These are phyloP conservation scores for Piaya cayana DNA, from an alignment of 2,113 vertebrate species.

Conservation along the genomic window DNA sequence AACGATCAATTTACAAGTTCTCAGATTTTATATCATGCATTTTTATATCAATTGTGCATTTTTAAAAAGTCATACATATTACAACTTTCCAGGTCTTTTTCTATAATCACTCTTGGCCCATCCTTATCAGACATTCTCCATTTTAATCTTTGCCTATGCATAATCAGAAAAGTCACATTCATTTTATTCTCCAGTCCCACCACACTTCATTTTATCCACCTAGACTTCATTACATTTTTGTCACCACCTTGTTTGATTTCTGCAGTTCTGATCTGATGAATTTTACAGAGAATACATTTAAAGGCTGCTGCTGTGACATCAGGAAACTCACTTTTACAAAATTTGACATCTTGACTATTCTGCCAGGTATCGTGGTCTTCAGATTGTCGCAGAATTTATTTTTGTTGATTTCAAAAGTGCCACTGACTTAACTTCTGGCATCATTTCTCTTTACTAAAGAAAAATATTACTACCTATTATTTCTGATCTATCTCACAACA, in stretches of 20 bases:
- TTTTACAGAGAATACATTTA: not conserved
- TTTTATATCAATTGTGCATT: not conserved
- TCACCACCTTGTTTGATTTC: not conserved
- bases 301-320: not conserved
- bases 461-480: not conserved
- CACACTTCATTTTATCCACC: not conserved
- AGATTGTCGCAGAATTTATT: slow-evolving; percentile 6
- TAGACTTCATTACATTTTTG: not conserved
- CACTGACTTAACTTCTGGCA: not conserved
- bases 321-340: not conserved
- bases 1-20: not conserved
- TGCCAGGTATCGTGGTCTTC: not conserved
- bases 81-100: not conserved
- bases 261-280: not conserved
- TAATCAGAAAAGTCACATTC: not conserved
- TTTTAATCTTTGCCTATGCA: not conserved
- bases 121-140: not conserved
- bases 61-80: not conserved
- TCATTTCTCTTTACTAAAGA: not conserved
- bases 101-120: not conserved
- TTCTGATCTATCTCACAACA: not conserved
- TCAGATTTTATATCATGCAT: not conserved
- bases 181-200: not conserved
- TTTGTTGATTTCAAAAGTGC: slow-evolving; percentile 32
- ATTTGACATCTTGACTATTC: not conserved